Percentiles rank a stretch among this genome's conserved stretches.
Conservation (phyloP, 2,888 invertebrate species). For the Lysandra bellargus region DNA sequence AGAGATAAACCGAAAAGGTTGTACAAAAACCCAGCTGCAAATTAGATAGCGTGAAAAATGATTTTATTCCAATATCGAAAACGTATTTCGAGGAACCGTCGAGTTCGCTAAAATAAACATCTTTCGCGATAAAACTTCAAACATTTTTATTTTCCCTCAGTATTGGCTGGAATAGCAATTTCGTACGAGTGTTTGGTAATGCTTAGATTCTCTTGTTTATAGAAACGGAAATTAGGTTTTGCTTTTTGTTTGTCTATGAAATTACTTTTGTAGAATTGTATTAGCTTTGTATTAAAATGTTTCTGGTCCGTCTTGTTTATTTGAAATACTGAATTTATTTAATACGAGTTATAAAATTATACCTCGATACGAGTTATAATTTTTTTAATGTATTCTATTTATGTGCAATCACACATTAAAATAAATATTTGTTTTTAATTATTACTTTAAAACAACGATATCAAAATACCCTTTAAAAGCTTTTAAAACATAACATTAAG, state of each 20-base stretch:
- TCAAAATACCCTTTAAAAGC: not conserved
- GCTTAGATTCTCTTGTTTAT: conserved; percentile 57
- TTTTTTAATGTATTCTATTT: too few species aligned
- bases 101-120: conserved; percentile 31
- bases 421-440: not conserved
- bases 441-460: not conserved
- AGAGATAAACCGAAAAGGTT: conserved; percentile 6
- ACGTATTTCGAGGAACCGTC: conserved; percentile 28
- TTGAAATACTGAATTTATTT: not conserved
- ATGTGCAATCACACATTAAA: not conserved
- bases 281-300: not conserved
- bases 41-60: conserved; percentile 31
- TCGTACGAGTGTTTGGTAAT: conserved; percentile 54
- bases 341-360: not conserved
- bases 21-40: conserved; percentile 25
- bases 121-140: conserved; percentile 30
- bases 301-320: not conserved
- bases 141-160: conserved; percentile 42
- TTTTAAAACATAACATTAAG: not conserved
- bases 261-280: conserved; percentile 36
- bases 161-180: conserved; percentile 56
- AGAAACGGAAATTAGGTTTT: conserved; percentile 47
- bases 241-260: conserved; percentile 42
- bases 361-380: not conserved
- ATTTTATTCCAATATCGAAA: conserved; percentile 30